These are phyloP conservation scores for Amphiprion ocellaris DNA, from an alignment of 2,113 vertebrate genomes.

Conservation along the genomic window DNA sequence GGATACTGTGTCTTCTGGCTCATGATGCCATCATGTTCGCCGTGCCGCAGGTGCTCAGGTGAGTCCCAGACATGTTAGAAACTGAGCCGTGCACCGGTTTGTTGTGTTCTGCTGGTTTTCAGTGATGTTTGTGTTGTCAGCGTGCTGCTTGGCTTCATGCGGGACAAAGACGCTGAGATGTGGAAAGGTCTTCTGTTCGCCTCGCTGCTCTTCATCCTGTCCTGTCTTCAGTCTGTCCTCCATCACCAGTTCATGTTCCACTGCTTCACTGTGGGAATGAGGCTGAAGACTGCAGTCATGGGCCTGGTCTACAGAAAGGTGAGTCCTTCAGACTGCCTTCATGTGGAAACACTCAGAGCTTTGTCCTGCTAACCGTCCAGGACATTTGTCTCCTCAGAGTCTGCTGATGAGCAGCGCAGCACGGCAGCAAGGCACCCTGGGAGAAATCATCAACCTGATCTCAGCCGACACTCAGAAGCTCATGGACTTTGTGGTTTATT, in stretches of 20 bases:
- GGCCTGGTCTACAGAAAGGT: constrained; percentile 93
- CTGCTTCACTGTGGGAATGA: constrained; percentile 88
- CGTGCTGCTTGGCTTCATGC: constrained; percentile 88
- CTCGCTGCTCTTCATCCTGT: constrained; percentile 84
- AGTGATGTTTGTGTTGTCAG: constrained; percentile 63
- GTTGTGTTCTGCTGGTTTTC: background rate
- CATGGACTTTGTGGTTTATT: constrained; percentile 87
- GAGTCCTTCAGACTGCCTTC: constrained; percentile 20
- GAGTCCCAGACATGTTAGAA: background rate
- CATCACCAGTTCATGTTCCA: constrained; percentile 90
- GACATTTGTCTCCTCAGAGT: constrained; percentile 76
- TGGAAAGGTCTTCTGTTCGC: constrained; percentile 90
- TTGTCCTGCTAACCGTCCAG: too few species aligned
- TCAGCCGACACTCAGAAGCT: constrained; percentile 90
- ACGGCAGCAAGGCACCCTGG: constrained; percentile 79
- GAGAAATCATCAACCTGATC: constrained; percentile 90
- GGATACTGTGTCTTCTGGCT: constrained; percentile 83
- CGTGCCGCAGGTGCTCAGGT: constrained; percentile 90
- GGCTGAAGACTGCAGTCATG: constrained; percentile 87
- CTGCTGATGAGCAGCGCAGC: constrained; percentile 86
- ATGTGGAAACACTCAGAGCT: too few species aligned
- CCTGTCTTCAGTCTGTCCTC: constrained; percentile 88
- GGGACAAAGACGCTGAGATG: constrained; percentile 67
- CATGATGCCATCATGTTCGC: constrained; percentile 89
- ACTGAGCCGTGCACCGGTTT: background rate